Evolutionary conservation across 1,140 invertebrate genomes (phyloP), one percentile per base, ranked within the genome.

Genomic region (Stenopsyche tienmushanensis): DNA sequence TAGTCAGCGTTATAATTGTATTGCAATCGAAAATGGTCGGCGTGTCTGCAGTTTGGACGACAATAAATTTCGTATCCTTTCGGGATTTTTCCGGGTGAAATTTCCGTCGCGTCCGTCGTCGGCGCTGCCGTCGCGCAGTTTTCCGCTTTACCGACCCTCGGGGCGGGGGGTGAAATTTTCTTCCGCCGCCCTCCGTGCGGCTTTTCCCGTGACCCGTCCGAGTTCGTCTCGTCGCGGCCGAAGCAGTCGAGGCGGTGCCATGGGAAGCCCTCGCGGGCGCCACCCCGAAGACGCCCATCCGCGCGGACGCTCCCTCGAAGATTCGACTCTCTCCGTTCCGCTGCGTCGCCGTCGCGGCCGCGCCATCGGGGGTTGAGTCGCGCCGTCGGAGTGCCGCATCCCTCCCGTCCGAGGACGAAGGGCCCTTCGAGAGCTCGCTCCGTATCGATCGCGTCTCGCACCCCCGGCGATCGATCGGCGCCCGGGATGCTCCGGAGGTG

Each of bases 121-220:
- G 41, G 41, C 24, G 3, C 39, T 24, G 1, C 41, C 20, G 17
- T 39, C 13, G 49, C 2, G 60, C 18, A 45, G 39, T 24, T n/a
- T 53, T 45, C 34, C 44, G 54, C 54, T 42, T 57, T 57, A 49
- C 26, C 58, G 58, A 17, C 53, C n/a, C 18, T 17, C 13, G 42
- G 57, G 50, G 18, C 42, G 59, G 60, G 20, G 17, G 29, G 23
- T 39, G 15, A n/a, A n/a, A 58, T 15, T 26, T 9, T 3, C 23
- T 2, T 29, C 65, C 65, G 59, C 39, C 42, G 65, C 65, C 65
- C 60, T 54, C 65, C 29, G 15, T 45, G 29, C 52, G 58, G 24
- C 21, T 62, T 62, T 62, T 66, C 58, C 47, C 23, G 15, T n/a
- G n/a, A n/a, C n/a, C n/a, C n/a, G n/a, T n/a, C n/a, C n/a, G 26